Conservation (phyloP, 2,888 invertebrate species). For the Scaptodrosophila latifasciaeformis region DNA sequence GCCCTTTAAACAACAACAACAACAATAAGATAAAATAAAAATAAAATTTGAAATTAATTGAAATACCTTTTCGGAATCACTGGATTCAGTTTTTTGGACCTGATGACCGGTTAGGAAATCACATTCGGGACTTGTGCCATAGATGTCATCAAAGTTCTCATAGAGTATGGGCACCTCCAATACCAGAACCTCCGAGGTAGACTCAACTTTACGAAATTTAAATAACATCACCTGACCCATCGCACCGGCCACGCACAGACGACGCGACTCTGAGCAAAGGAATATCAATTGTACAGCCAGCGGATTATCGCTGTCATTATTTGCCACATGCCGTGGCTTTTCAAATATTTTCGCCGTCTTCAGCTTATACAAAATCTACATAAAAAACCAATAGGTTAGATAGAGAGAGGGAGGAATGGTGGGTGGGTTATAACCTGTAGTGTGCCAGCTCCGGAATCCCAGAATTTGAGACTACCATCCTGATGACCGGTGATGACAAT, state of each 20-base stretch:
- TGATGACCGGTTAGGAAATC: conserved; percentile 80
- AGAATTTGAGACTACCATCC: conserved; percentile 98
- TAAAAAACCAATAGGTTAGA: conserved; percentile 1
- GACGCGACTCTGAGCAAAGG: conserved; percentile 94
- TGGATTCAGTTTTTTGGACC: conserved; percentile 74
- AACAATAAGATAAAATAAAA: background rate
- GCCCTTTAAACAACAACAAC: conserved; percentile 63
- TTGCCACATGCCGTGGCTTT: conserved; percentile 78
- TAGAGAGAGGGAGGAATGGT: background rate
- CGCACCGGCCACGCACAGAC: conserved; percentile 91
- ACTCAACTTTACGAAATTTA: conserved; percentile 95
- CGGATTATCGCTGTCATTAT: conserved; percentile 85
- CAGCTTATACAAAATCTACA: conserved; percentile 91
- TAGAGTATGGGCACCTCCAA: conserved; percentile 90
- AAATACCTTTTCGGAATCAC: conserved; percentile 69
- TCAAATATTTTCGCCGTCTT: conserved; percentile 90
- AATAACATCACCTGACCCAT: conserved; percentile 96
- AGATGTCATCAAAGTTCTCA: conserved; percentile 85
- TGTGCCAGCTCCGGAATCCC: conserved; percentile 98
- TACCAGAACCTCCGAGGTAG: conserved; percentile 86
- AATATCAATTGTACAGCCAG: conserved; percentile 92
- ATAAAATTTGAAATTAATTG: background rate
- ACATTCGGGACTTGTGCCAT: conserved; percentile 86
- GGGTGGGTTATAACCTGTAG: too few species aligned
- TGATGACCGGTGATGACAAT: conserved; percentile 99